Percentiles rank a stretch among this genome's conserved stretches.
Evolutionary conservation across 2,888 invertebrate species (phyloP).

Genomic region (Digitonthophagus gazella): DNA sequence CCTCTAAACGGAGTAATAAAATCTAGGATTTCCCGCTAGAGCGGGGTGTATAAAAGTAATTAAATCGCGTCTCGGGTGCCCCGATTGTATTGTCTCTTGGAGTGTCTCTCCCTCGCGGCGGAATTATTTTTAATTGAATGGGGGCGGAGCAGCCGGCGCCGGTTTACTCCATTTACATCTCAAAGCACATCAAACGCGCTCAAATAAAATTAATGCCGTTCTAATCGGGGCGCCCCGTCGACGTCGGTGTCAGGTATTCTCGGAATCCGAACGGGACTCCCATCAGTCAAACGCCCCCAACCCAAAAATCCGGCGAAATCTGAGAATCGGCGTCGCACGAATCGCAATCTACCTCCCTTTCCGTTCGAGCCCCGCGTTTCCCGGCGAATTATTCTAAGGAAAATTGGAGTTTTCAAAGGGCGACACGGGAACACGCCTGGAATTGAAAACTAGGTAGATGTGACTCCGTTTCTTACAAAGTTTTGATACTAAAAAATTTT

Average conservation of each 20-base stretch:
- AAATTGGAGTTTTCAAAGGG: neutral
- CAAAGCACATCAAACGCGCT: neutral
- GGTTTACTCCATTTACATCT: neutral
- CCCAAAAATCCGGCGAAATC: neutral
- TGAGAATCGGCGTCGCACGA: neutral
- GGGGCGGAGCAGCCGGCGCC: neutral
- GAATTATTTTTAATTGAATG: neutral
- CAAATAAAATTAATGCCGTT: constrained; percentile 36
- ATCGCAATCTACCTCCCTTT: neutral
- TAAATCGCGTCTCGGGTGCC: neutral
- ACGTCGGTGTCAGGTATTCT: neutral
- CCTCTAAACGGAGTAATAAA: too few relatives aligned
- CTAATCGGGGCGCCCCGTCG: constrained; percentile 28
- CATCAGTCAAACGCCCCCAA: neutral
- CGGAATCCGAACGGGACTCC: neutral
- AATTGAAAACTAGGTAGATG: neutral
- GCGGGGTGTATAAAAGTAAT: neutral
- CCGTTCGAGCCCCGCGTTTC: too few relatives aligned
- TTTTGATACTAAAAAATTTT: too few relatives aligned
- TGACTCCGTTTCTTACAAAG: too few relatives aligned
- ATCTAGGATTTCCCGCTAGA: neutral
- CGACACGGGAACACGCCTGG: neutral
- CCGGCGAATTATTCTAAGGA: neutral
- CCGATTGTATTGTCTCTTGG: neutral
- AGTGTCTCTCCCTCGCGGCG: neutral